Percentiles rank a stretch among this genome's conserved stretches.
phyloP scores from a whole-genome alignment of 2,888 invertebrate species.

The Gandaritis pyraliata region DNA sequence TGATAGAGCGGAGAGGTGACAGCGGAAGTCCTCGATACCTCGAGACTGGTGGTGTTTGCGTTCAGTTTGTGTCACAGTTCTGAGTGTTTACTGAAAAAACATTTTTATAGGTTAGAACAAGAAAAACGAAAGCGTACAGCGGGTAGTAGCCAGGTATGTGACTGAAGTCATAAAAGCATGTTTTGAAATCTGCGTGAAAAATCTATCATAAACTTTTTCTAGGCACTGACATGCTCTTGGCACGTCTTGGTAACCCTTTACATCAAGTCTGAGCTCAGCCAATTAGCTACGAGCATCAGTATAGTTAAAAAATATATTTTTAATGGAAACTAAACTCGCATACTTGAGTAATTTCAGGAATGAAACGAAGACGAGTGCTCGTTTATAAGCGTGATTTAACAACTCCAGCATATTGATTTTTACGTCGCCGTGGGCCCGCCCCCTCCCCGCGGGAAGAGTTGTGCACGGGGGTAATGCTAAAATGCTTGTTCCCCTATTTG shows the following conservation, averaged over 20 bases:
- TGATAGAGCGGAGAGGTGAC: too few species aligned
- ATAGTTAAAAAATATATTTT: conserved; percentile 36
- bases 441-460: conserved; percentile 83
- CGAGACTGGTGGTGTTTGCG: too few species aligned
- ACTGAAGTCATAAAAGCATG: too few species aligned
- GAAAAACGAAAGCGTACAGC: too few species aligned
- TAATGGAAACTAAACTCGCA: conserved; percentile 63
- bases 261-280: conserved; percentile 10
- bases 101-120: too few species aligned
- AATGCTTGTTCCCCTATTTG: conserved; percentile 85
- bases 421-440: conserved; percentile 84
- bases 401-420: conserved; percentile 89
- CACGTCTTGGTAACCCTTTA: conserved; percentile 3
- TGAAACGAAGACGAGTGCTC: conserved; percentile 85
- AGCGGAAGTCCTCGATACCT: too few species aligned
- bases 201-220: too few species aligned
- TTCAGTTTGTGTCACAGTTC: too few species aligned
- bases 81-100: too few species aligned
- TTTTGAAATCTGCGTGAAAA: too few species aligned
- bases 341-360: conserved; percentile 79
- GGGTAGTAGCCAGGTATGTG: too few species aligned
- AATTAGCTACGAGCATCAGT: conserved; percentile 15
- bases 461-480: conserved; percentile 85
- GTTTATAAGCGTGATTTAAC: conserved; percentile 89
- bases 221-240: background rate